phyloP scores from a whole-genome alignment of 2,797 vertebrate species.

The Tenualosa thibaudeaui region DNA sequence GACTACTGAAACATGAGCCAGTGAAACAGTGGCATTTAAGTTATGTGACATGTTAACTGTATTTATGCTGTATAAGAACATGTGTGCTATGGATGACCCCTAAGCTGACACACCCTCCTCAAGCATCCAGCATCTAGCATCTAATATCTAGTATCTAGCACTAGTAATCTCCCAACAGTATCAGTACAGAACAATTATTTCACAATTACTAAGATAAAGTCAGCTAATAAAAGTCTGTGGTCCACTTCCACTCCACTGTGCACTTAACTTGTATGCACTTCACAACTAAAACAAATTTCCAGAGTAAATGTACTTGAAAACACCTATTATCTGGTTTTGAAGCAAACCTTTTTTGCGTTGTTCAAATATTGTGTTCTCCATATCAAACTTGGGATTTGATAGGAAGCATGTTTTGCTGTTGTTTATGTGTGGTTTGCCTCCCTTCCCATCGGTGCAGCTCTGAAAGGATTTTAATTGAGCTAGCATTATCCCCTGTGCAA shows the following conservation, averaged over 20 bases:
- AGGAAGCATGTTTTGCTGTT: slow-evolving; percentile 23
- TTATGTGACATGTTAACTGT: too few relatives aligned
- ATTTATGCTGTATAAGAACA: too few relatives aligned
- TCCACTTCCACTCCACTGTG: neutral
- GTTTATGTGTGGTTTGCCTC: slow-evolving; percentile 34
- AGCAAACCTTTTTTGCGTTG: neutral
- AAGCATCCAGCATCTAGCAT: too few relatives aligned
- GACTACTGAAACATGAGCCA: too few relatives aligned
- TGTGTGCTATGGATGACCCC: too few relatives aligned
- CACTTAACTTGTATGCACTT: neutral
- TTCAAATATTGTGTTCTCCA: neutral
- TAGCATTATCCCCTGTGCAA: slow-evolving; percentile 45
- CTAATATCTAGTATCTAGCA: too few relatives aligned
- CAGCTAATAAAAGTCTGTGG: too few relatives aligned
- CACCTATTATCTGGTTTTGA: neutral
- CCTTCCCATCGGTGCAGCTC: slow-evolving; percentile 14
- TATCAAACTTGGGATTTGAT: neutral
- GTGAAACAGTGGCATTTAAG: too few relatives aligned
- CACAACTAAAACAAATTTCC: neutral
- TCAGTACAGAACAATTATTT: too few relatives aligned
- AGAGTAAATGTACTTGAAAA: neutral
- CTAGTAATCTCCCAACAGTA: too few relatives aligned
- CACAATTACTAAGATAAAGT: too few relatives aligned
- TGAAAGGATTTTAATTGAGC: slow-evolving; percentile 50
- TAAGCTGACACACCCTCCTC: too few relatives aligned